Percentiles rank a stretch among this genome's conserved stretches.
Evolutionary conservation across 2,888 invertebrate genomes (phyloP).

Genomic region (Gryllus longicercus): DNA sequence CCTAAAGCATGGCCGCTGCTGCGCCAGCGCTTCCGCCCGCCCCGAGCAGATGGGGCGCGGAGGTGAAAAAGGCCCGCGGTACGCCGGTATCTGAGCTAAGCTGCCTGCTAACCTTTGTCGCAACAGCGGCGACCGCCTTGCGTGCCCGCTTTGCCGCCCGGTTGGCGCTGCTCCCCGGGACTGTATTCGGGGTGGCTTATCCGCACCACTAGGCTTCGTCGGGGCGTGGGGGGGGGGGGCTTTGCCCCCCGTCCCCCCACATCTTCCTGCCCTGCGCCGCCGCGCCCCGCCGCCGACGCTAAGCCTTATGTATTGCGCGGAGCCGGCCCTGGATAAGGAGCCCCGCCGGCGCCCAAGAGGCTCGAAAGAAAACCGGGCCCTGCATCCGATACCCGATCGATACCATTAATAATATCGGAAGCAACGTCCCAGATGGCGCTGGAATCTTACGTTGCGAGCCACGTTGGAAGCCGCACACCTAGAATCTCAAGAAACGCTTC

Average conservation of each 20-base stretch:
- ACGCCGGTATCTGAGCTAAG: constrained; percentile 4
- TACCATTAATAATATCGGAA: no score
- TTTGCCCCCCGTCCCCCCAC: background rate
- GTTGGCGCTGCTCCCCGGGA: background rate
- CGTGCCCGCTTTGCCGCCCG: background rate
- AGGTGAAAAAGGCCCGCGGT: background rate
- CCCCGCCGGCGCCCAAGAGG: no score
- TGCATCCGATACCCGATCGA: no score
- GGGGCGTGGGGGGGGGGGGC: background rate
- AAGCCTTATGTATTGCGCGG: background rate
- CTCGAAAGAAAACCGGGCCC: no score
- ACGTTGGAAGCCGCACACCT: no score
- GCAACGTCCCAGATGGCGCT: no score
- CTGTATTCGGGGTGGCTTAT: background rate
- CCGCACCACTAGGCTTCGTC: background rate
- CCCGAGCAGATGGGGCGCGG: constrained; percentile 1
- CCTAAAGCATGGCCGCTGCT: no score
- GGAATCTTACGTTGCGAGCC: no score
- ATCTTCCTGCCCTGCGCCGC: background rate
- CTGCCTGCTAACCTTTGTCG: background rate
- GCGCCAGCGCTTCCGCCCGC: background rate
- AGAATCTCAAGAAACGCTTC: no score
- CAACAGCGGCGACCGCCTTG: background rate
- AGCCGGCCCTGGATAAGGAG: background rate
- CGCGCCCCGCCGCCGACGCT: background rate